phyloP scores from a whole-genome alignment of 2,113 vertebrate genomes.

The Scolopax mira region DNA sequence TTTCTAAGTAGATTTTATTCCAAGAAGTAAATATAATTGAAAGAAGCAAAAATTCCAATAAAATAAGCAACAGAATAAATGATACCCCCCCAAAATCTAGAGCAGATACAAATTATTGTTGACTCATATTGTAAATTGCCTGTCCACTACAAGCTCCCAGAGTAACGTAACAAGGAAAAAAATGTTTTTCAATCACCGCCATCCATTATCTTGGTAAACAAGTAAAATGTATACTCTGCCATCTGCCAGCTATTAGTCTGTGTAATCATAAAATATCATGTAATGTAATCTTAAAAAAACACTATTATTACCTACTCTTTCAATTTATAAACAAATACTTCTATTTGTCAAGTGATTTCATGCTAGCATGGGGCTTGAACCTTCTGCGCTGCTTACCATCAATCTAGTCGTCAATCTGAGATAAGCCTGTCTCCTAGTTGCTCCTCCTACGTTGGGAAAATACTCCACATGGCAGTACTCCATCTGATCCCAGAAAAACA shows the following conservation, averaged over 20 bases:
- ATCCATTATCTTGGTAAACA: conserved; percentile 47
- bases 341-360: conserved; percentile 42
- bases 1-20: not conserved
- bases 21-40: not conserved
- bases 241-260: conserved; percentile 62
- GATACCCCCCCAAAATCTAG: not conserved
- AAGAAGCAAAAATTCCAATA: not conserved
- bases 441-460: not conserved
- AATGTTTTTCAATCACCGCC: conserved; percentile 39
- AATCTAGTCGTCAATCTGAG: not conserved
- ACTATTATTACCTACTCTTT: conserved; percentile 60
- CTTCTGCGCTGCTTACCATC: not conserved
- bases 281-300: conserved; percentile 54
- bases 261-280: conserved; percentile 58
- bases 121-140: conserved; percentile 8
- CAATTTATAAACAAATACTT: conserved; percentile 58
- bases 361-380: not conserved
- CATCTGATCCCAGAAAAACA: conserved; percentile 18
- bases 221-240: conserved; percentile 20
- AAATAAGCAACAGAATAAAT: not conserved
- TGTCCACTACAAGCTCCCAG: conserved; percentile 37
- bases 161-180: conserved; percentile 24
- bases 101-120: conserved; percentile 4
- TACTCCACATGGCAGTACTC: not conserved
- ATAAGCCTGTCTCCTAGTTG: not conserved